Evolutionary conservation across 2,888 invertebrate genomes (phyloP).

Genomic region (Drosophila glabriapex): DNA sequence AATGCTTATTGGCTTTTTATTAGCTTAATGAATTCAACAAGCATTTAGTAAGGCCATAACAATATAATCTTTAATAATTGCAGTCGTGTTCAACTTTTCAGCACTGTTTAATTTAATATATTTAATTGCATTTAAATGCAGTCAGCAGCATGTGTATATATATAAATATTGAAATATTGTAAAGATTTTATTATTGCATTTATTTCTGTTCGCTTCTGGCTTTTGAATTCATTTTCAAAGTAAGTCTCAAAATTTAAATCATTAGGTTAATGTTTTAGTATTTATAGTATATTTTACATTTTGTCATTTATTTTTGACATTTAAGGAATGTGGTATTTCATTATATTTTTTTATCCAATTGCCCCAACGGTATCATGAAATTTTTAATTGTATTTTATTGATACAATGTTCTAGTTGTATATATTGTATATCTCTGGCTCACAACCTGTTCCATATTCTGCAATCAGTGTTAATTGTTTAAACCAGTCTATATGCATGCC

Average conservation of each 20-base stretch:
- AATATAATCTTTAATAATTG: neutral
- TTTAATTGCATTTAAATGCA: neutral
- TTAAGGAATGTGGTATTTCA: neutral
- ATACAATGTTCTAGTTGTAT: neutral
- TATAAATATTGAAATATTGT: neutral
- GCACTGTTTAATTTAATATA: neutral
- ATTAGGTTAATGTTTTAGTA: neutral
- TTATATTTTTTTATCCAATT: neutral
- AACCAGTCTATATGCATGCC: constrained; percentile 12
- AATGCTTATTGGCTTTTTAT: neutral
- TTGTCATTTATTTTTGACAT: neutral
- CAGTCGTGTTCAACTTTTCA: neutral
- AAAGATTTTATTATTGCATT: neutral
- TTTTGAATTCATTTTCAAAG: neutral
- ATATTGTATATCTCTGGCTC: neutral
- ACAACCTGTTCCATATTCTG: constrained; percentile 14
- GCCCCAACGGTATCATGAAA: neutral
- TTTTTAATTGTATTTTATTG: neutral
- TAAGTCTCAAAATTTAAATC: neutral
- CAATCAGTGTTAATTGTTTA: constrained; percentile 4
- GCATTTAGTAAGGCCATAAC: neutral
- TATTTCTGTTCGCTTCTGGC: neutral
- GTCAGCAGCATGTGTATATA: neutral
- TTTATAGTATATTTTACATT: neutral
- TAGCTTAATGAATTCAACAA: neutral